Conservation (phyloP, 30 jellyfish, hydroid and myxozoan genomes). For the Rhopilema esculentum region DNA sequence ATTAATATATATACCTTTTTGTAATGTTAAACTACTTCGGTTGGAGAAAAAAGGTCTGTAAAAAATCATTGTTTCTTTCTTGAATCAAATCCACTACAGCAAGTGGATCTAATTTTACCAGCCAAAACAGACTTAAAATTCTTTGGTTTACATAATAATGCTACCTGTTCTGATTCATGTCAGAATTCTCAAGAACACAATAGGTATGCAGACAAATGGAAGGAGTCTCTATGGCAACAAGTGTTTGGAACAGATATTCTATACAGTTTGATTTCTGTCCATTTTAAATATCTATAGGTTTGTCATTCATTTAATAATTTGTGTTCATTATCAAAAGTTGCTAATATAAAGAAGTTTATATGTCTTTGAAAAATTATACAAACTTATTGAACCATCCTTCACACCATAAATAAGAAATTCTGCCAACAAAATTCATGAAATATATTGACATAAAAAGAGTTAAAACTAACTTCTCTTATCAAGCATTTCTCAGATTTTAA, state of each 20-base stretch:
- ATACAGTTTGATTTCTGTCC: not conserved
- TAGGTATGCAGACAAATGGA: not conserved
- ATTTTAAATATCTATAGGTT: not conserved
- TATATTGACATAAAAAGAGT: too few species aligned
- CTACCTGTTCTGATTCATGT: not conserved
- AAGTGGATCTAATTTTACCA: not conserved
- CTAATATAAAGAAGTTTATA: too few species aligned
- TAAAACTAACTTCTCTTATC: too few species aligned
- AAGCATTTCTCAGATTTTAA: too few species aligned
- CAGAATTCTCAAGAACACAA: not conserved
- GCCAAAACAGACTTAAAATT: not conserved
- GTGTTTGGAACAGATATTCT: not conserved
- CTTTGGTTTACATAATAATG: conserved; percentile 8
- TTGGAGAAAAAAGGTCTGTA: not conserved
- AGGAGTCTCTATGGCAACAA: not conserved
- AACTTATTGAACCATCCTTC: too few species aligned
- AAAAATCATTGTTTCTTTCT: not conserved
- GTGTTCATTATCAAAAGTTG: too few species aligned
- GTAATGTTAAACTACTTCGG: not conserved
- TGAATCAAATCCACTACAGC: not conserved
- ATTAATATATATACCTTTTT: not conserved
- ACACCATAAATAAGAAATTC: too few species aligned
- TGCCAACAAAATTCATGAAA: too few species aligned
- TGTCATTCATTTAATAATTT: too few species aligned
- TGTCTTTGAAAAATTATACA: too few species aligned